These are phyloP conservation scores for Mixornis gularis DNA, from an alignment of 2,113 vertebrate genomes.

Conservation along the genomic window DNA sequence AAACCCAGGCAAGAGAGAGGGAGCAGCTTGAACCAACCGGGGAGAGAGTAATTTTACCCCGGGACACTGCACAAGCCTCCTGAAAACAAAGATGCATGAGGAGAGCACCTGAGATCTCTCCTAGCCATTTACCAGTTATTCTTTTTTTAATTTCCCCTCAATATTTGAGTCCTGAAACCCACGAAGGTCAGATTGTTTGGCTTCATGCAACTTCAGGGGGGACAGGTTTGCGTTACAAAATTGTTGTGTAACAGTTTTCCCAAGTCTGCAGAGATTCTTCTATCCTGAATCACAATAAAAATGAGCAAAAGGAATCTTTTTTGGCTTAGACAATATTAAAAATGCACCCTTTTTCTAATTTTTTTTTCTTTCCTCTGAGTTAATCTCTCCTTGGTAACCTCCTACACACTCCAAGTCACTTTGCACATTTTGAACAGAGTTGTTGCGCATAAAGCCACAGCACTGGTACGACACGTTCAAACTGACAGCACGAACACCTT, in stretches of 20 bases:
- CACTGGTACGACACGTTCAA: accelerated
- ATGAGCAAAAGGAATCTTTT: neutral
- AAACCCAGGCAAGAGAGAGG: accelerated
- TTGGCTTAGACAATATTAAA: neutral
- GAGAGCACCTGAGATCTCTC: neutral
- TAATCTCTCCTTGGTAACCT: constrained; percentile 31
- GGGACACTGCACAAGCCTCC: neutral
- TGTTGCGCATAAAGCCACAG: neutral
- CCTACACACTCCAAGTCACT: neutral
- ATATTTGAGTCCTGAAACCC: neutral
- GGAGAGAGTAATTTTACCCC: neutral
- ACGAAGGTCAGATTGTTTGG: neutral
- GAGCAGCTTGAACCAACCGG: neutral
- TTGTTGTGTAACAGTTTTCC: neutral
- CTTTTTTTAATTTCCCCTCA: neutral
- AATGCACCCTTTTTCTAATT: neutral
- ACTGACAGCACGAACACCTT: neutral
- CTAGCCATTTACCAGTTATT: neutral
- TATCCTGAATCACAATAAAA: neutral
- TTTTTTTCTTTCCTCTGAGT: neutral
- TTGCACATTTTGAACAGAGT: neutral
- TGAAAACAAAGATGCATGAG: neutral
- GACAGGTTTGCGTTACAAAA: neutral
- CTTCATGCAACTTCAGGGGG: neutral
- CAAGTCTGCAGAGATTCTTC: neutral